Evolutionary conservation across 2,113 vertebrate species (phyloP).

Genomic region (Pangasianodon gigas): DNA sequence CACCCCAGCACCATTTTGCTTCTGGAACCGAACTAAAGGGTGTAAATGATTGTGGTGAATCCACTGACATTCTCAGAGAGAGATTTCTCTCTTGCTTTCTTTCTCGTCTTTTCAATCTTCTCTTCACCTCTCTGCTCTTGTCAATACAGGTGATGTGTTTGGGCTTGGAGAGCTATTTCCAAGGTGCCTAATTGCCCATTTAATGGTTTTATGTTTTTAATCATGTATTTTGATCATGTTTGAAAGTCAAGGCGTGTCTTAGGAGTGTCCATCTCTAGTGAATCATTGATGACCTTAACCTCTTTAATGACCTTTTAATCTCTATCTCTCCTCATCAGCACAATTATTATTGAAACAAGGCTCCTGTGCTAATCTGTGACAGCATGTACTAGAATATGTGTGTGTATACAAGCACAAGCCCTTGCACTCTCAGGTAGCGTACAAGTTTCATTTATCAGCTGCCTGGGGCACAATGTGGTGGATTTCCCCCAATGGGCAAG

Average conservation of each 20-base stretch:
- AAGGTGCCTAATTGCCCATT: slow-evolving; percentile 47
- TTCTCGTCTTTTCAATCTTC: neutral
- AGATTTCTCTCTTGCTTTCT: neutral
- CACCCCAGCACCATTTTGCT: neutral
- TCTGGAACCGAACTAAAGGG: neutral
- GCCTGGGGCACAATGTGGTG: slow-evolving; percentile 79
- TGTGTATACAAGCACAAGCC: slow-evolving; percentile 29
- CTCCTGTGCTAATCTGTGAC: slow-evolving; percentile 2
- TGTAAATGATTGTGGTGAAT: neutral
- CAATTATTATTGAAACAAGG: slow-evolving; percentile 8
- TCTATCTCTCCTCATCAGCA: neutral
- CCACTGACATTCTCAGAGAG: neutral
- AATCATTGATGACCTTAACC: slow-evolving; percentile 45
- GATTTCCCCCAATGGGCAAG: slow-evolving; percentile 86
- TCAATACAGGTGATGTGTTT: slow-evolving; percentile 50
- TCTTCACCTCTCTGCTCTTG: slow-evolving; percentile 12
- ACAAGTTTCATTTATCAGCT: slow-evolving; percentile 80
- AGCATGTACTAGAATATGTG: neutral
- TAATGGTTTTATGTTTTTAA: slow-evolving; percentile 54
- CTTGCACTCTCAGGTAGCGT: slow-evolving; percentile 75
- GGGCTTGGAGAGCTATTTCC: slow-evolving; percentile 47
- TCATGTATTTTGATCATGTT: slow-evolving; percentile 50
- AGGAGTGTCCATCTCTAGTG: slow-evolving; percentile 35
- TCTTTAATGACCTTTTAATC: slow-evolving; percentile 24
- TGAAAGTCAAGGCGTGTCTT: slow-evolving; percentile 23